Conservation (phyloP, 2,113 vertebrate genomes). For the Oxyura jamaicensis region DNA sequence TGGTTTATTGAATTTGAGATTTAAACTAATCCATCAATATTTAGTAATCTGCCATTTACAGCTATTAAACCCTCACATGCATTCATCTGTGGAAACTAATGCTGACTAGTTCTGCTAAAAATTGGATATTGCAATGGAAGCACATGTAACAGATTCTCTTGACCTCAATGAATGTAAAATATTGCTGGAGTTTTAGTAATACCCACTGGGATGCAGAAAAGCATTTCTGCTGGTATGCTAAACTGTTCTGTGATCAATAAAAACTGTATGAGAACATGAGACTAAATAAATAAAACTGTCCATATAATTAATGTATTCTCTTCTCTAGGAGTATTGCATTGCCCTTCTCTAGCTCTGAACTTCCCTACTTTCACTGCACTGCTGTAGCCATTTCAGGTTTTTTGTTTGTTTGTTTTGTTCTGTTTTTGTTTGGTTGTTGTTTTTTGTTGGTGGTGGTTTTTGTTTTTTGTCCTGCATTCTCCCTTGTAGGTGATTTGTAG, state of each 20-base stretch:
- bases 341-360: not conserved
- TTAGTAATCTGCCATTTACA: not conserved
- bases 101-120: not conserved
- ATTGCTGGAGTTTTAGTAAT: not conserved
- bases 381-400: not conserved
- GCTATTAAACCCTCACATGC: not conserved
- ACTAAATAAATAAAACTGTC: slow-evolving; percentile 44
- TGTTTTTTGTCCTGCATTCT: slow-evolving; percentile 3
- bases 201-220: not conserved
- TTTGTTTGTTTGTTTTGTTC: not conserved
- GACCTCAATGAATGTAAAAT: slow-evolving; percentile 4
- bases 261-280: not conserved
- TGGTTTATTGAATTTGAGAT: slow-evolving; percentile 3
- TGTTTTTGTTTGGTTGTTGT: too few relatives aligned
- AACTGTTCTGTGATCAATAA: slow-evolving; percentile 50
- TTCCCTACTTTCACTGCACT: not conserved
- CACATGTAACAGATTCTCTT: not conserved
- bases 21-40: not conserved
- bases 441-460: not conserved
- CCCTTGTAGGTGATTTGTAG: not conserved
- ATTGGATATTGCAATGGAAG: not conserved
- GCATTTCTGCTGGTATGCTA: slow-evolving; percentile 6
- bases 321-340: not conserved
- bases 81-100: not conserved
- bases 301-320: not conserved